Percentiles rank a stretch among this genome's conserved stretches.
phyloP scores from a whole-genome alignment of 2,113 vertebrate genomes.

The Tragulus kanchil region DNA sequence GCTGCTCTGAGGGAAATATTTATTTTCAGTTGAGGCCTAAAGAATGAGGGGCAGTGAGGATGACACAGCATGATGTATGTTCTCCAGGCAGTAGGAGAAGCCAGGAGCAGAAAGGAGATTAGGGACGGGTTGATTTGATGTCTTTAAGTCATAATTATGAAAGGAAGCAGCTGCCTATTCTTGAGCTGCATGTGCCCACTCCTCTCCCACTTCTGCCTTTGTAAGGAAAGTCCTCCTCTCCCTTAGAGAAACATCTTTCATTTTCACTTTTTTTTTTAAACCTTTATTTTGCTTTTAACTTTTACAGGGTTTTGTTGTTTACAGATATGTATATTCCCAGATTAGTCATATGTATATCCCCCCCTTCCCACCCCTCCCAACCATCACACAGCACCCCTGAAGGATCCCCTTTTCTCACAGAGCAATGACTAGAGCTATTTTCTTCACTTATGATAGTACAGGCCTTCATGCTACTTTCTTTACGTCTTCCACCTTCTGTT shows the following conservation, averaged over 20 bases:
- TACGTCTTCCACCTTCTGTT: too few species aligned
- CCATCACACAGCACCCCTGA: too few species aligned
- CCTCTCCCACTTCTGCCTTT: neutral
- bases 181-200: fast-evolving
- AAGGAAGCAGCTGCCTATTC: neutral
- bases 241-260: neutral
- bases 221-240: neutral
- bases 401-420: too few species aligned
- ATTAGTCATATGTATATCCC: too few species aligned
- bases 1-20: neutral
- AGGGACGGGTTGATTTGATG: neutral
- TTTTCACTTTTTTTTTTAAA: neutral
- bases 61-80: neutral
- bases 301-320: too few species aligned
- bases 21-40: neutral
- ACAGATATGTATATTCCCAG: too few species aligned
- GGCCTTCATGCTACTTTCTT: too few species aligned
- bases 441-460: too few species aligned
- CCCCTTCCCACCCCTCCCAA: too few species aligned
- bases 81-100: neutral
- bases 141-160: neutral
- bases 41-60: neutral
- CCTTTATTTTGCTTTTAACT: too few species aligned
- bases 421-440: too few species aligned
- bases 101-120: neutral